A percentile compares a stretch with the other conserved stretches of the same genome.
phyloP scores from a whole-genome alignment of 2,888 invertebrate genomes.

The Gerris lacustris region DNA sequence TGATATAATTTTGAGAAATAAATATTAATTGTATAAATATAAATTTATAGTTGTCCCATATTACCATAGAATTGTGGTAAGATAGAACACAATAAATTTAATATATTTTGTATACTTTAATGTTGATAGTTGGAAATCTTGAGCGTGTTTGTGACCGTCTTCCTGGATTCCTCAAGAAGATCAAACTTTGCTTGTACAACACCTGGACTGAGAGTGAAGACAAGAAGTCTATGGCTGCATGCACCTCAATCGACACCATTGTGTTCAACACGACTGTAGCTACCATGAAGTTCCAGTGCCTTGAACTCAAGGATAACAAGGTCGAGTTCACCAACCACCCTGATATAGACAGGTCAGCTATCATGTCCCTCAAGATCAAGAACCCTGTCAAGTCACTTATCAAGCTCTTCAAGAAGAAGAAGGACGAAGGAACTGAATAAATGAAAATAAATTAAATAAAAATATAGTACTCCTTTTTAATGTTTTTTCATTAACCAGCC shows the following conservation, averaged over 20 bases:
- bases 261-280: constrained; percentile 1
- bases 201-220: not conserved
- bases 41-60: too few species aligned
- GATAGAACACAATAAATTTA: too few species aligned
- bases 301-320: not conserved
- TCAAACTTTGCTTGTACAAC: constrained; percentile 4
- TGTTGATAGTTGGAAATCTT: not conserved
- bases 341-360: not conserved
- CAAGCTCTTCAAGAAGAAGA: constrained; percentile 1
- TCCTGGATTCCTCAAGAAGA: constrained; percentile 4
- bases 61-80: too few species aligned
- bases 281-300: not conserved
- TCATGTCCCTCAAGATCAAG: not conserved
- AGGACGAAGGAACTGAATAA: not conserved
- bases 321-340: not conserved
- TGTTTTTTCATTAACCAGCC: too few species aligned
- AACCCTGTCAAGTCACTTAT: not conserved
- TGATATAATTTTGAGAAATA: too few species aligned
- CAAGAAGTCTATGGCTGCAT: not conserved
- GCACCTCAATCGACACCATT: not conserved
- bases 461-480: too few species aligned
- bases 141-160: constrained; percentile 1
- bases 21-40: too few species aligned
- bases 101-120: too few species aligned
- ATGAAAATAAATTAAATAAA: too few species aligned